Conservation (phyloP, 2,797 vertebrate genomes). For the Saxicola maurus region DNA sequence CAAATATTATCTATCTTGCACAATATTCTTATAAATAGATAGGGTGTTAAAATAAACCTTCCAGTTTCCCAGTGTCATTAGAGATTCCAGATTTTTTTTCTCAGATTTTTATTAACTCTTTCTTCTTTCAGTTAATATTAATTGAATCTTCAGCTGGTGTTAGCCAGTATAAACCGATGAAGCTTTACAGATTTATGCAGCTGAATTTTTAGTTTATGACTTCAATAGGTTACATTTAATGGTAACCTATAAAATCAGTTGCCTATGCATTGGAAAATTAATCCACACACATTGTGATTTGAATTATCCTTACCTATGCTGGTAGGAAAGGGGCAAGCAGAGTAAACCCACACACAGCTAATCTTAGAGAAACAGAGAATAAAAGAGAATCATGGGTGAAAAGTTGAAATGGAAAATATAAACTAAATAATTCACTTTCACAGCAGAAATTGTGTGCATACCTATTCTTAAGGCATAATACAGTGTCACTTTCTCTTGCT, state of each 20-base stretch:
- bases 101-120: slow-evolving; percentile 13
- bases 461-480: background rate
- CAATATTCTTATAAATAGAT: background rate
- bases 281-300: background rate
- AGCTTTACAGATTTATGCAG: background rate
- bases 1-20: background rate
- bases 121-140: background rate
- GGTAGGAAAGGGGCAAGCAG: background rate
- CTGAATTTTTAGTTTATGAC: background rate
- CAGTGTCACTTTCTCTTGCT: background rate
- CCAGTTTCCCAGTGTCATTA: background rate
- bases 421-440: background rate
- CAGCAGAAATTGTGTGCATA: background rate
- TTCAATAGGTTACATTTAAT: background rate
- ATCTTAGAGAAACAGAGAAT: background rate
- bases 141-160: background rate
- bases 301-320: background rate
- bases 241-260: background rate
- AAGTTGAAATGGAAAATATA: background rate
- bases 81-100: background rate
- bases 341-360: background rate
- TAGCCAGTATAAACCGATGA: background rate
- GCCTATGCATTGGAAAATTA: background rate
- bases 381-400: background rate
- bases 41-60: background rate